Evolutionary conservation across 2,797 vertebrate genomes (phyloP), one percentile per base, ranked within the genome.

Genomic region (Crenuchus spilurus): DNA sequence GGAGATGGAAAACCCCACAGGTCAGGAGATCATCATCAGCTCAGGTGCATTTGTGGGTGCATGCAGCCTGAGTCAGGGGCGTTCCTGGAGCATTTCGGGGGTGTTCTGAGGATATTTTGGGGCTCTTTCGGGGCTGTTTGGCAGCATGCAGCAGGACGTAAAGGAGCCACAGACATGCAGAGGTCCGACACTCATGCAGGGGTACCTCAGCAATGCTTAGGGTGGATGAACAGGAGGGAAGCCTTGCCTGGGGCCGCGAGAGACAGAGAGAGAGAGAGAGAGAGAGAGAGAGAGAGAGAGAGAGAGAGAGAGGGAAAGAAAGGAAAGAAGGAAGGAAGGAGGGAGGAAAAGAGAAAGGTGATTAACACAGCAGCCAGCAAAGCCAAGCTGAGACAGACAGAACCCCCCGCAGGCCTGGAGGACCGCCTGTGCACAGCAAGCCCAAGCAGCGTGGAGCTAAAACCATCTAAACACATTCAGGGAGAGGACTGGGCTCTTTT

Each of bases 191-290:
- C 87, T 89, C 95, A 94, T 97, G 96, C 96, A 96, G 94, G 91
- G 97, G 94, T 99, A 99, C 96, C 97, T 98, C 97, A 91, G 96
- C 97, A 95, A 98, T 96, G 97, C 96, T 99, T 98, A 97, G 95
- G 95, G 97, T 98, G 92, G 97, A 99, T 96, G 96, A 98, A 92
- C 96, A 98, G 95, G 97, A 98, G 92, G 97, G 96, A 92, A 98
- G 97, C 93, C 95, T 95, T 95, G 96, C 95, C 97, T 99, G 96
- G 94, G 94, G 95, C 95, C 95, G 88, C 85, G 92, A 91, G 90
- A 92, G 90, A 75, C 78, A 77, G 65, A 75, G 63, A 68, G 54
- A 24, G 49, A 80, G 83, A 71, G 62, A 76, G 54, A 65, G 39
- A 77, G 66, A 78, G 63, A 69, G 49, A 49, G 61, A 89, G 90